Percentiles rank a stretch among this genome's conserved stretches.
Evolutionary conservation across 2,797 vertebrate species (phyloP).

Genomic region (Amphiprion clarkii): DNA sequence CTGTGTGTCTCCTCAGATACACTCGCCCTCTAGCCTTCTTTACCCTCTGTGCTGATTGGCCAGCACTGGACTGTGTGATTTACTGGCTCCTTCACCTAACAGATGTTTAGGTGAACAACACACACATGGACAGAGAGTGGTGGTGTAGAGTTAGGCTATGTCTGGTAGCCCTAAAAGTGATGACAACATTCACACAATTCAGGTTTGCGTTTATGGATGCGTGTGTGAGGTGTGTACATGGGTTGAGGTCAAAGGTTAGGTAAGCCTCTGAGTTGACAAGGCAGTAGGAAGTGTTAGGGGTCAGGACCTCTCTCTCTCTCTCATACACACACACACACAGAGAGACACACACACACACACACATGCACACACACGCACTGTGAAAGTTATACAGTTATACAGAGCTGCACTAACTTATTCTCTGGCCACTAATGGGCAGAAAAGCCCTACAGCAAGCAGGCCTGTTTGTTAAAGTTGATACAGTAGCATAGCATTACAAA

Average conservation of each 20-base stretch:
- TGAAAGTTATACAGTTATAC: slow-evolving; percentile 19
- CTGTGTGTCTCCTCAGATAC: slow-evolving; percentile 52
- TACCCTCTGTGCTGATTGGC: slow-evolving; percentile 74
- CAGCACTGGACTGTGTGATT: slow-evolving; percentile 71
- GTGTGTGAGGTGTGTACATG: slow-evolving; percentile 33
- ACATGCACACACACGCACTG: slow-evolving; percentile 12
- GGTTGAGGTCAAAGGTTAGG: slow-evolving; percentile 72
- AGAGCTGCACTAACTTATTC: not conserved
- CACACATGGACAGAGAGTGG: slow-evolving; percentile 24
- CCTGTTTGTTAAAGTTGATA: too few species aligned
- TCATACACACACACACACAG: slow-evolving; percentile 2
- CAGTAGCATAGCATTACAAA: too few species aligned
- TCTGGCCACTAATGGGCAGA: slow-evolving; percentile 17
- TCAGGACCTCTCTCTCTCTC: slow-evolving; percentile 32
- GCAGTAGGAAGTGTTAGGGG: slow-evolving; percentile 65
- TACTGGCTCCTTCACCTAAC: slow-evolving; percentile 71
- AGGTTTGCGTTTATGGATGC: slow-evolving; percentile 40
- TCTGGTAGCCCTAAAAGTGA: slow-evolving; percentile 48
- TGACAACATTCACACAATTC: slow-evolving; percentile 40
- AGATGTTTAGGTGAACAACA: slow-evolving; percentile 73
- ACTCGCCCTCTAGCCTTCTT: slow-evolving; percentile 48
- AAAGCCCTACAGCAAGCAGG: not conserved
- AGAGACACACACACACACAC: slow-evolving; percentile 29
- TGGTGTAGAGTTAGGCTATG: slow-evolving; percentile 45
- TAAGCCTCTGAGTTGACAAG: slow-evolving; percentile 71